phyloP scores from a whole-genome alignment of 2,113 vertebrate genomes.

The Hyaena hyaena region DNA sequence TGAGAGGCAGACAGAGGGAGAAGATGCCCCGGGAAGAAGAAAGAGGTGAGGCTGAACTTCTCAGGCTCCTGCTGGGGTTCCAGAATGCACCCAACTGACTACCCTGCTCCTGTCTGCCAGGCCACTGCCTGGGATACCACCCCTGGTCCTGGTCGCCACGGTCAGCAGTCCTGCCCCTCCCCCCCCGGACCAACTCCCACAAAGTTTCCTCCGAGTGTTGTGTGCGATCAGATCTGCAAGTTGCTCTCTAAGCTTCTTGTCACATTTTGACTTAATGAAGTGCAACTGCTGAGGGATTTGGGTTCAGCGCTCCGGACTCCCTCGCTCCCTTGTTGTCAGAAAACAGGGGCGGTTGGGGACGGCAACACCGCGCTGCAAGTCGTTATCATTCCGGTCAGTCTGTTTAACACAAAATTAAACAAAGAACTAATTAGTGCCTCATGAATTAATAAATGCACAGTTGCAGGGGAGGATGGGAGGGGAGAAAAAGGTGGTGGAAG shows the following conservation, averaged over 20 bases:
- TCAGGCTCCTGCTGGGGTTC: background rate
- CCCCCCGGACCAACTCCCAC: conserved; percentile 71
- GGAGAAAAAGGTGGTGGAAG: conserved; percentile 95
- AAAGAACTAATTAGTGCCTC: conserved; percentile 99
- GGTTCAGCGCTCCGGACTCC: conserved; percentile 99
- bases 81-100: background rate
- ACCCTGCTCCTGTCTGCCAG: background rate
- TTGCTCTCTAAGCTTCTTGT: conserved; percentile 99
- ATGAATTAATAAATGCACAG: conserved; percentile 99
- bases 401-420: conserved; percentile 99
- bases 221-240: conserved; percentile 99
- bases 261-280: conserved; percentile 99
- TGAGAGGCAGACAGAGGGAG: background rate
- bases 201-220: conserved; percentile 99
- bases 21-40: background rate
- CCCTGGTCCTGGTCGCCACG: accelerated
- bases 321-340: conserved; percentile 99
- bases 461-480: conserved; percentile 95
- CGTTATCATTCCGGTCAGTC: conserved; percentile 99
- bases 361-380: conserved; percentile 96
- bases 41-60: background rate
- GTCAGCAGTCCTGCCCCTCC: background rate
- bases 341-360: conserved; percentile 99
- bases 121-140: conserved; percentile 29
- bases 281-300: conserved; percentile 99